Evolutionary conservation across 2,113 vertebrate species (phyloP), one percentile per base, ranked within the genome.

Genomic region (Aspidoscelis tigris): DNA sequence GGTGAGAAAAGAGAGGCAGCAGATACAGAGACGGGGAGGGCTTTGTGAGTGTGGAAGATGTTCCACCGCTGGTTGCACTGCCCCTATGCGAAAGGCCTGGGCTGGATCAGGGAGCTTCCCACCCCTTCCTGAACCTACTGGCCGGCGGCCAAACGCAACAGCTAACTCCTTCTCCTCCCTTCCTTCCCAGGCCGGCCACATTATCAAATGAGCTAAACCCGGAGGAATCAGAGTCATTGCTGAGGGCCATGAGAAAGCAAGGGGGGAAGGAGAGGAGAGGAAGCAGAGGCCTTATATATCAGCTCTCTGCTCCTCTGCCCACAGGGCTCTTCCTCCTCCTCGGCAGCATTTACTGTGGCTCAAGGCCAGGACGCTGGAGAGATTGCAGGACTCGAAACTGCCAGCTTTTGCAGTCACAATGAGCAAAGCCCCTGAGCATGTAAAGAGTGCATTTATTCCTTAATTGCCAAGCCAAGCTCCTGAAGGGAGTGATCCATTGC

Each of bases 131-230:
- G 90, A 91, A 89, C 92, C 88, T 86, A 88, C 89, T 94, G 94
- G 91, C 88, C 53, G 68, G 43, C 33, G 66, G 92, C 93, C 95
- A 95, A 94, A 65, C 84, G 95, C 39, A 94, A 95, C 84, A 91
- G 88, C 84, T 83, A 43, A 76, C 90, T 92, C 85, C 90, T 93
- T 91, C 89, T 90, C 92, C 95, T 96, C 91, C 93, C 93, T 92
- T 92, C 92, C 93, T 94, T 93, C 92, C 93, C 88, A 90, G 88
- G 84, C 84, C 88, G 89, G 71, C 87, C 92, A 87, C 88, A 85
- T 88, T 92, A 91, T 91, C 91, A 91, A 89, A 92, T 80, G 88
- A 88, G 89, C 90, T 84, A 74, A 12, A 76, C 89, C 0, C 55
- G 55, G 18, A 0, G 3, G n/a, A 90, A 86, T 88, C 85, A 86